Evolutionary conservation across 1,140 invertebrate genomes (phyloP).

Genomic region (Macrostomum lignano): DNA sequence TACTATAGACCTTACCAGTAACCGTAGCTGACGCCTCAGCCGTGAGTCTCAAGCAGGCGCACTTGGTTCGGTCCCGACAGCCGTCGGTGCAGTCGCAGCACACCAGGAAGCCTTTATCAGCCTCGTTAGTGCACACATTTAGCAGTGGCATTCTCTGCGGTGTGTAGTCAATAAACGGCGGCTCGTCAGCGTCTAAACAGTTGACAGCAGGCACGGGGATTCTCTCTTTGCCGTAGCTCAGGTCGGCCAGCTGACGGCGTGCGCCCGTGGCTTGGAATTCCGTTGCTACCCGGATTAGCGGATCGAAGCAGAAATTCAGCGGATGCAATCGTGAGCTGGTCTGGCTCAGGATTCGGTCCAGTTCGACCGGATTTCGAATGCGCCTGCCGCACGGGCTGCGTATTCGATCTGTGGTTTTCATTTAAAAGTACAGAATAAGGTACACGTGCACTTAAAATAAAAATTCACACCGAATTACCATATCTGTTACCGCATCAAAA

Average conservation of each 20-base stretch:
- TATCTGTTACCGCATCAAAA: too few species aligned
- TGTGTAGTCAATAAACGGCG: conserved; percentile 57
- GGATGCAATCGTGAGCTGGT: conserved; percentile 46
- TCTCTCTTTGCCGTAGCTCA: conserved; percentile 50
- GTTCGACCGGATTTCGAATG: conserved; percentile 45
- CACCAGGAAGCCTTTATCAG: conserved; percentile 52
- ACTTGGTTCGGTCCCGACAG: conserved; percentile 57
- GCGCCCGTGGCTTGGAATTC: conserved; percentile 38
- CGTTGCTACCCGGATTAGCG: conserved; percentile 41
- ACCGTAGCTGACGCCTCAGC: too few species aligned
- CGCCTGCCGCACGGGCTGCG: conserved; percentile 51
- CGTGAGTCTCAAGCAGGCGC: conserved; percentile 64
- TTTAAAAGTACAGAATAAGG: too few species aligned
- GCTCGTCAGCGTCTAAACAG: conserved; percentile 45
- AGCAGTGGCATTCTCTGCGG: too few species aligned
- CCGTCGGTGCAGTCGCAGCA: conserved; percentile 71
- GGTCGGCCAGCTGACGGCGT: too few species aligned
- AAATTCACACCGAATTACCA: too few species aligned
- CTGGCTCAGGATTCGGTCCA: conserved; percentile 42
- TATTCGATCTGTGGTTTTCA: too few species aligned
- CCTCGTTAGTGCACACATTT: too few species aligned
- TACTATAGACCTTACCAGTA: too few species aligned
- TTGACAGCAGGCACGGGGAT: conserved; percentile 64
- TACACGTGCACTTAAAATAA: too few species aligned
- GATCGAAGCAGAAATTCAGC: conserved; percentile 61